Evolutionary conservation across 2,888 invertebrate species (phyloP).

Genomic region (Eilema caniola): DNA sequence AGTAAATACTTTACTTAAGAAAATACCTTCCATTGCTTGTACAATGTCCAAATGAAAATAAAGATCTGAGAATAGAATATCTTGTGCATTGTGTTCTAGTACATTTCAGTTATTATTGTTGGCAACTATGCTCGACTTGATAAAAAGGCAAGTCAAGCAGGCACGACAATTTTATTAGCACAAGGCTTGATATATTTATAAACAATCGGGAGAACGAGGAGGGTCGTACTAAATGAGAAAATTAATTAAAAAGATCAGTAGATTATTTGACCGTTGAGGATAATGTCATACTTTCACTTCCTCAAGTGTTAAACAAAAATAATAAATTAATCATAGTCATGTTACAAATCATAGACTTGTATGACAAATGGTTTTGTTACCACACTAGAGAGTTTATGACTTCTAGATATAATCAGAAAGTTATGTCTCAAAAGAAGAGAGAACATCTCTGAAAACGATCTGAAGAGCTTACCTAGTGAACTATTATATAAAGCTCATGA

Average conservation of each 20-base stretch:
- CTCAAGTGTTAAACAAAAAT: neutral
- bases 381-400: constrained; percentile 20
- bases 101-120: constrained; percentile 40
- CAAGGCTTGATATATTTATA: constrained; percentile 19
- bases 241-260: neutral
- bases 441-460: constrained; percentile 14
- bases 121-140: constrained; percentile 29
- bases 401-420: constrained; percentile 34
- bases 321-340: constrained; percentile 30
- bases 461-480: constrained; percentile 7
- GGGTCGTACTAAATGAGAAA: too few relatives aligned
- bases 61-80: constrained; percentile 44
- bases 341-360: constrained; percentile 28
- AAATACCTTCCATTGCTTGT: constrained; percentile 19
- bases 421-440: constrained; percentile 18
- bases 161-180: constrained; percentile 24
- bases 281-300: constrained; percentile 15
- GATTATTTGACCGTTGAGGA: neutral
- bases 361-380: constrained; percentile 38
- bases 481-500: neutral
- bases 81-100: constrained; percentile 49
- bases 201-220: neutral
- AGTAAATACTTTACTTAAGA: neutral
- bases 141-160: constrained; percentile 34
- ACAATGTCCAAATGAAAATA: constrained; percentile 33